Base-by-base conservation (phyloP, 2,113 vertebrate species). In the Egretta garzetta region DNA sequence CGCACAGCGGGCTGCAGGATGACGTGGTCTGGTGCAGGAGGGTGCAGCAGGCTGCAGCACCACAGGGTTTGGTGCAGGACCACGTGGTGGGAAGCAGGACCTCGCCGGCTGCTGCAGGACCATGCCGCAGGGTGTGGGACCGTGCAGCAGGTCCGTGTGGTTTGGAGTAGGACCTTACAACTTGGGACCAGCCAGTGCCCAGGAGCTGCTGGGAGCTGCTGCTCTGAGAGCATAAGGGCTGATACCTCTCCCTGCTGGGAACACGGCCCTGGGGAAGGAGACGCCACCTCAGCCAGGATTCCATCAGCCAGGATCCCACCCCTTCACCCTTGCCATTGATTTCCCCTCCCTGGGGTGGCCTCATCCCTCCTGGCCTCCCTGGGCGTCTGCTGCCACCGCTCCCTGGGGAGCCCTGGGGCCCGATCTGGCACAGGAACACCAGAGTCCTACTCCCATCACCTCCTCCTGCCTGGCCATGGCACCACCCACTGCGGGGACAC, bases 341-440 rank as follows among this genome's bases (percentile, higher is more conserved):
- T 72, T 49, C 39, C 23, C 26, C 20, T 52, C 28, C 37, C 33
- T 39, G 1, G 1, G 27, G 45, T 22, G 35, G 30, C 64, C 58
- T 11, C 58, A 19, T 39, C 55, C 28, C 27, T 30, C n/a, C 33
- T 2, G 1, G 22, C 16, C 27, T 28, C 35, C 45, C 8, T 6
- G 3, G 45, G 35, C 8, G 21, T 8, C 47, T 41, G 45, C 33
- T 75, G 70, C 32, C 66, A 16, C 22, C 2, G 0, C 58, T 72
- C 27, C 58, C 20, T 1, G 1, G 16, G 14, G 58, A 24, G 2
- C 30, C 39, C 28, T 4, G 13, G 37, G 39, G 21, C 7, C 3
- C 1, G 21, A 64, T 23, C 12, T 0, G 0, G 37, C 35, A 17
- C 23, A 9, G 80, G 43, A 66, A 8, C 3, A 2, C 5, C 11